phyloP scores from a whole-genome alignment of 1,140 invertebrate genomes.

The Zaprionus gabonicus region DNA sequence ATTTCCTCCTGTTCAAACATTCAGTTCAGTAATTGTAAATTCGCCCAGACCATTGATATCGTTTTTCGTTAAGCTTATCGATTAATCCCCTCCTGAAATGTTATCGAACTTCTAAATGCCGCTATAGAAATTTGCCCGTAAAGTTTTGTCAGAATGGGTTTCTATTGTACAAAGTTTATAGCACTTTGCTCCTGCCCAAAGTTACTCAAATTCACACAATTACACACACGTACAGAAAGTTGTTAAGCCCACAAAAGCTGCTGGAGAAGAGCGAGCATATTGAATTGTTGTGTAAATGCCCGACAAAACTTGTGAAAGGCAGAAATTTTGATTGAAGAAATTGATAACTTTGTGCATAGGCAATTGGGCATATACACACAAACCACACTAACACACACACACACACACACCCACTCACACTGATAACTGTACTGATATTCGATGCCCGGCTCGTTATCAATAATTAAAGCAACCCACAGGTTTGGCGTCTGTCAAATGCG shows the following conservation, averaged over 20 bases:
- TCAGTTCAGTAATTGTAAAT: background rate
- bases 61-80: background rate
- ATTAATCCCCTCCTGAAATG: background rate
- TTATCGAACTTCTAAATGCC: background rate
- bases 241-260: slow-evolving; percentile 24
- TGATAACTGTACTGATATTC: slow-evolving; percentile 37
- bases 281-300: slow-evolving; percentile 28
- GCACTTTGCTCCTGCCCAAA: background rate
- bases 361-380: slow-evolving; percentile 33
- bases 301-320: slow-evolving; percentile 21
- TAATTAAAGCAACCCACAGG: slow-evolving; percentile 61
- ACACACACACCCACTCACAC: slow-evolving; percentile 5
- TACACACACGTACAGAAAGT: slow-evolving; percentile 3
- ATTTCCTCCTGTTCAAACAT: background rate
- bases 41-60: background rate
- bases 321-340: slow-evolving; percentile 34
- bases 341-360: slow-evolving; percentile 31
- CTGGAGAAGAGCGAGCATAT: slow-evolving; percentile 2
- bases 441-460: slow-evolving; percentile 59
- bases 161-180: slow-evolving; percentile 12
- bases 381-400: slow-evolving; percentile 7
- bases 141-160: background rate
- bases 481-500: slow-evolving; percentile 25
- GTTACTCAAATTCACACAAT: background rate
- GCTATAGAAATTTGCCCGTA: background rate